Conservation (phyloP, 2,113 vertebrate species). For the Hucho hucho region DNA sequence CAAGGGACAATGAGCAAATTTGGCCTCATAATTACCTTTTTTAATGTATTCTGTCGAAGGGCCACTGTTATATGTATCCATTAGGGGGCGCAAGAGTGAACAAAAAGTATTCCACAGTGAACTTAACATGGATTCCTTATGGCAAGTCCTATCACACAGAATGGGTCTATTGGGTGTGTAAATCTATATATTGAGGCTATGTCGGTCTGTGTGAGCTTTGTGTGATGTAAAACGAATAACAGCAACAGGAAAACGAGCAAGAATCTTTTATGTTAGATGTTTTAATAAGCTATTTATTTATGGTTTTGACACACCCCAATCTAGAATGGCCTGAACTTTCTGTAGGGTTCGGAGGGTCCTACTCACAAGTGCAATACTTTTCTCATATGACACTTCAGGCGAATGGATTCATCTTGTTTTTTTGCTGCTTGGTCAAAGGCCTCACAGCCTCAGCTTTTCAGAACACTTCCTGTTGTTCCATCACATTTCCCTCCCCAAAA, state of each 20-base stretch:
- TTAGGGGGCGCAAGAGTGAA: constrained; percentile 18
- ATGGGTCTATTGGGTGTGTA: background rate
- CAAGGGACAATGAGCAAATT: too few relatives aligned
- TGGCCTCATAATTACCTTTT: too few relatives aligned
- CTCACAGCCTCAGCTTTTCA: background rate
- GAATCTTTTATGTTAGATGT: background rate
- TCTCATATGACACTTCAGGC: constrained; percentile 21
- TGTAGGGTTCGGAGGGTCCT: constrained; percentile 28
- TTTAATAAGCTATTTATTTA: constrained; percentile 4
- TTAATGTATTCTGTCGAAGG: too few relatives aligned
- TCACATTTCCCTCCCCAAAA: background rate
- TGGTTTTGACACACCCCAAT: constrained; percentile 3
- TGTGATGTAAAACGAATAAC: background rate
- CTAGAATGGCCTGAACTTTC: background rate
- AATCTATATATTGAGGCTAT: background rate
- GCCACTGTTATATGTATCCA: background rate
- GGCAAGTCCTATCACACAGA: background rate
- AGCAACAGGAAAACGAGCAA: background rate
- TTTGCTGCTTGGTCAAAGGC: too few relatives aligned
- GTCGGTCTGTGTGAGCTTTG: background rate
- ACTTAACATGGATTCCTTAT: background rate
- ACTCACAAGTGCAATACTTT: constrained; percentile 49
- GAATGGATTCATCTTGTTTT: too few relatives aligned
- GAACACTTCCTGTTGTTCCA: background rate
- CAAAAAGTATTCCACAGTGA: background rate